Base-by-base conservation (phyloP, 2,888 invertebrate species). In the Therioaphis trifolii region DNA sequence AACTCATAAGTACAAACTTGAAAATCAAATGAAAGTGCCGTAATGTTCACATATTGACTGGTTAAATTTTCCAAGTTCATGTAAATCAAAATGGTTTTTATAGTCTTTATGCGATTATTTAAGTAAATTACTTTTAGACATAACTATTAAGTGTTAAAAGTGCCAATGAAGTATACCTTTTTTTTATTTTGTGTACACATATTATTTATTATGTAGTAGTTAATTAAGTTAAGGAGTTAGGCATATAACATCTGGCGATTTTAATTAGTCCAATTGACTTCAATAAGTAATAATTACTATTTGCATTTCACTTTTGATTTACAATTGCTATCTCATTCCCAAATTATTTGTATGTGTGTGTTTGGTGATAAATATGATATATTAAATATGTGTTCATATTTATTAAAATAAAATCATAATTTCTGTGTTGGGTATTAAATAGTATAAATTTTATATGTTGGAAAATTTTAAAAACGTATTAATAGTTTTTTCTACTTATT, bases 261-360 rank as follows among this genome's bases (percentile, higher is more conserved):
- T 82, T 82, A 82, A 82, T 82, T 82, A 74, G 82, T 82, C 82
- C 82, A 82, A 74, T 82, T 82, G 63, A 82, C 72, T 80, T 69
- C 71, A 61, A 80, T 80, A 49, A 82, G 46, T 63, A 72, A 82
- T 74, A 63, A 74, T 63, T 82, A 72, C 52, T 82, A 72, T 74
- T 72, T 40, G 35, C 35, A 74, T 82, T 74, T 74, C 46, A 82
- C 35, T 82, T 43, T 40, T 61, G 49, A 82, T 72, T 63, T 74
- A 24, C 46, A 63, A 18, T 80, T 24, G 29, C 49, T 52, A 63
- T 61, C 15, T 63, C 18, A 80, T 80, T 80, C 61, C 58, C 52
- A 49, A 27, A 63, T 49, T 29, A 63, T 18, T 4, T 68, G 66
- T 77, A 35, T 78, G 24, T 24, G 35, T 7, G 35, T 7, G 35